A percentile compares a stretch with the other conserved stretches of the same genome.
Conservation (phyloP, 1,140 invertebrate genomes). For the Caenorhabditis inopinata region DNA sequence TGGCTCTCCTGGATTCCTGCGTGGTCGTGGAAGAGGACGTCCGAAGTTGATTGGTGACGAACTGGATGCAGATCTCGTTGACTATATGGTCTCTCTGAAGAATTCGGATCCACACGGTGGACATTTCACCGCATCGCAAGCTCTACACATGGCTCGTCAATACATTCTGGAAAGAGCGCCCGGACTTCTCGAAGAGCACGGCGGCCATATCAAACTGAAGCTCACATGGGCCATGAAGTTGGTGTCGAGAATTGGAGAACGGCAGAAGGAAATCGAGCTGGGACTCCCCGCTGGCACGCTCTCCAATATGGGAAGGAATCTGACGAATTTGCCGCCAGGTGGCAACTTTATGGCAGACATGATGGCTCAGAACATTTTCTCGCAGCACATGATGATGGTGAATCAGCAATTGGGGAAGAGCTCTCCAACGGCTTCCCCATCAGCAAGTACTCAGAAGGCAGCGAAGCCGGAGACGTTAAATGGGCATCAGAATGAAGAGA, state of each 20-base stretch:
- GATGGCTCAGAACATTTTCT: slow-evolving; percentile 39
- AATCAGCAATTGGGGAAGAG: background rate
- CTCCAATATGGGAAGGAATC: slow-evolving; percentile 34
- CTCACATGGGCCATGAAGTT: slow-evolving; percentile 65
- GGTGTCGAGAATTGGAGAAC: slow-evolving; percentile 52
- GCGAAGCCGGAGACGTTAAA: background rate
- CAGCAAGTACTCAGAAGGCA: background rate
- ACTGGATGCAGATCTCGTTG: slow-evolving; percentile 64
- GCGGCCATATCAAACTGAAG: slow-evolving; percentile 64
- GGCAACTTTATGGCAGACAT: slow-evolving; percentile 44
- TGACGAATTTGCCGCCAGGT: slow-evolving; percentile 18
- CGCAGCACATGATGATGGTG: background rate
- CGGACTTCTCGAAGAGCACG: slow-evolving; percentile 60
- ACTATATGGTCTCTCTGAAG: slow-evolving; percentile 62
- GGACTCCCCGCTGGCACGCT: slow-evolving; percentile 49
- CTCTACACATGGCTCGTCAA: slow-evolving; percentile 55
- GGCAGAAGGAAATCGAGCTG: slow-evolving; percentile 49
- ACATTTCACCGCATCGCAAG: slow-evolving; percentile 62
- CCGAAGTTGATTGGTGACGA: slow-evolving; percentile 65
- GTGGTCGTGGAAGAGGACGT: slow-evolving; percentile 60
- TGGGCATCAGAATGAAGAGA: slow-evolving; percentile 7
- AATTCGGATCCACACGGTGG: slow-evolving; percentile 47
- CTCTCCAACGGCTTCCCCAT: background rate
- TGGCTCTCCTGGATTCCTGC: slow-evolving; percentile 57
- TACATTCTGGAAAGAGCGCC: slow-evolving; percentile 62